Evolutionary conservation across 1,140 invertebrate genomes (phyloP), one percentile per base, ranked within the genome.

Genomic region (Drosophila baimaii): DNA sequence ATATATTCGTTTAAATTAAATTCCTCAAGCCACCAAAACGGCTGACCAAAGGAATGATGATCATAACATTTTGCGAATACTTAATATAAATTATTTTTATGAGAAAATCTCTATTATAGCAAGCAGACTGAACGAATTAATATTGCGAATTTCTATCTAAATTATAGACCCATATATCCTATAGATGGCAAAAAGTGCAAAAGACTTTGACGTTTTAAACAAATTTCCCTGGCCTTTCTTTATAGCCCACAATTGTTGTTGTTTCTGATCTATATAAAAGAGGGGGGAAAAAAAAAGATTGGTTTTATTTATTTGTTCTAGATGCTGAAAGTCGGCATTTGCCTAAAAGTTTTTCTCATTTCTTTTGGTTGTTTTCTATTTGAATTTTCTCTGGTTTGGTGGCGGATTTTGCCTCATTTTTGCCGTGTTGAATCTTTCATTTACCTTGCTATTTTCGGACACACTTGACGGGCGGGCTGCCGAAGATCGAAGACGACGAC

Each of bases 401-500:
- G 31, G 64, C 41, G 37, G 49, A 39, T 78, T 78, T 75, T 80
- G 64, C 57, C 54, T 74, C 77, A 58, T 52, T 84, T 84, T 73
- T 41, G 37, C 52, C 46, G 65, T 77, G 72, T 80, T 65, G 71
- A 75, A 59, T 68, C 74, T 81, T 70, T 66, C 74, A 86, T 85
- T 81, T 81, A 88, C 80, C 84, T 90, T 71, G 85, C 84, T 88
- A 88, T 88, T 88, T 88, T 88, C 73, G 84, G 80, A 78, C 69
- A 90, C 85, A 84, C 84, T 88, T 88, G 84, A 88, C 65, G 84
- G 59, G 58, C 64, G 54, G 61, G 12, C 59, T 44, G 69, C 62
- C 47, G 63, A 66, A 75, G 82, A 86, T 86, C 82, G 82, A 81
- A 83, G 63, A 43, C 66, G n/a, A n/a, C n/a, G n/a, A n/a, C n/a